A percentile compares a stretch with the other conserved stretches of the same genome.
phyloP scores from a whole-genome alignment of 2,113 vertebrate genomes.

The Phycodurus eques region DNA sequence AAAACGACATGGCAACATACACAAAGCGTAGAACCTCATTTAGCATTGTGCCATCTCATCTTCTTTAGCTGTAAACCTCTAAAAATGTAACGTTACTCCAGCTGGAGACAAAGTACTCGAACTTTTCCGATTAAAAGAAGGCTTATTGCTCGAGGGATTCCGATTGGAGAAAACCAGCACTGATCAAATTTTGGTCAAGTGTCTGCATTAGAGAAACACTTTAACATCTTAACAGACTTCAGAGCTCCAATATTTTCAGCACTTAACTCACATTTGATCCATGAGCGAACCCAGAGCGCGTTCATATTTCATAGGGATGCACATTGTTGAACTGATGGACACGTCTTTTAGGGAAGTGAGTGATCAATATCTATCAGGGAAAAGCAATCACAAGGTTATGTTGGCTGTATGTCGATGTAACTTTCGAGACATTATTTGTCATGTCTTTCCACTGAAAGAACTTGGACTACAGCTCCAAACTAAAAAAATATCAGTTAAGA shows the following conservation, averaged over 20 bases:
- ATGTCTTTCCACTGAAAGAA: neutral
- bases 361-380: constrained; percentile 56
- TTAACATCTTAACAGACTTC: neutral
- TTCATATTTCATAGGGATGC: constrained; percentile 52
- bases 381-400: constrained; percentile 8
- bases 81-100: neutral
- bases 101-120: constrained; percentile 6
- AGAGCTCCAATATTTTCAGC: constrained; percentile 14
- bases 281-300: constrained; percentile 12
- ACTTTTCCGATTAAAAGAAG: constrained; percentile 6
- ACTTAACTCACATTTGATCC: constrained; percentile 20
- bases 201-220: constrained; percentile 1
- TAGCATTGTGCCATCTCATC: neutral
- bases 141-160: neutral
- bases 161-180: constrained; percentile 1
- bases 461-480: neutral
- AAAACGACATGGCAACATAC: too few species aligned
- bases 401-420: neutral
- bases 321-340: constrained; percentile 24
- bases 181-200: neutral
- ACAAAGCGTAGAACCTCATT: neutral
- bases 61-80: neutral
- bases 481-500: too few species aligned
- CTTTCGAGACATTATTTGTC: neutral
- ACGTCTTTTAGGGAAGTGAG: constrained; percentile 22